Evolutionary conservation across 2,888 invertebrate genomes (phyloP).

Genomic region (Rhamphomyia laevipes): DNA sequence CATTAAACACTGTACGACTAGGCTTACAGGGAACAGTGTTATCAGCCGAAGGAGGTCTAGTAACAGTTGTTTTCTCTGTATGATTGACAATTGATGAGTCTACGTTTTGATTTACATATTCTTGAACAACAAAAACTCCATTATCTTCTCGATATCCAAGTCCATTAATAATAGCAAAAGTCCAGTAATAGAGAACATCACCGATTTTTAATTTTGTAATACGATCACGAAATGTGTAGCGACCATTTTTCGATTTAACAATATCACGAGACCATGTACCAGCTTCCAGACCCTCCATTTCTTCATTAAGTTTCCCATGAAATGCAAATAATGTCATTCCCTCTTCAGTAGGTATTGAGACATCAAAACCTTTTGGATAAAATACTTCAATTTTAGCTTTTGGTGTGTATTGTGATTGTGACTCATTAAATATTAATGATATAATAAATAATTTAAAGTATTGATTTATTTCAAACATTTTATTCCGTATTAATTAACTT

Average conservation of each 20-base stretch:
- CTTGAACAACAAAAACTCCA: conserved; percentile 19
- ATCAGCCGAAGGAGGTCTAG: too few species aligned
- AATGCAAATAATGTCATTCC: conserved; percentile 64
- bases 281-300: conserved; percentile 56
- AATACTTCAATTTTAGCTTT: conserved; percentile 39
- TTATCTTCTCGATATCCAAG: conserved; percentile 55
- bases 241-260: conserved; percentile 45
- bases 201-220: conserved; percentile 46
- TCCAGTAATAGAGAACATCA: conserved; percentile 64
- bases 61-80: background rate
- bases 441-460: too few species aligned
- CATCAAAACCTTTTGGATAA: conserved; percentile 41
- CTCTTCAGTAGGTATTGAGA: conserved; percentile 44
- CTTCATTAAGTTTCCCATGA: conserved; percentile 61
- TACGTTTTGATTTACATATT: conserved; percentile 1
- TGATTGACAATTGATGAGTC: background rate
- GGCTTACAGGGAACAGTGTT: background rate
- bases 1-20: background rate
- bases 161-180: conserved; percentile 57
- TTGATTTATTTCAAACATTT: too few species aligned
- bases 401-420: conserved; percentile 22
- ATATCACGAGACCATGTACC: conserved; percentile 56
- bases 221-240: conserved; percentile 55
- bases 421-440: too few species aligned
- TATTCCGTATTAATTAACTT: too few species aligned